Conservation (phyloP, 1,140 invertebrate genomes). For the Nasonia vitripennis region DNA sequence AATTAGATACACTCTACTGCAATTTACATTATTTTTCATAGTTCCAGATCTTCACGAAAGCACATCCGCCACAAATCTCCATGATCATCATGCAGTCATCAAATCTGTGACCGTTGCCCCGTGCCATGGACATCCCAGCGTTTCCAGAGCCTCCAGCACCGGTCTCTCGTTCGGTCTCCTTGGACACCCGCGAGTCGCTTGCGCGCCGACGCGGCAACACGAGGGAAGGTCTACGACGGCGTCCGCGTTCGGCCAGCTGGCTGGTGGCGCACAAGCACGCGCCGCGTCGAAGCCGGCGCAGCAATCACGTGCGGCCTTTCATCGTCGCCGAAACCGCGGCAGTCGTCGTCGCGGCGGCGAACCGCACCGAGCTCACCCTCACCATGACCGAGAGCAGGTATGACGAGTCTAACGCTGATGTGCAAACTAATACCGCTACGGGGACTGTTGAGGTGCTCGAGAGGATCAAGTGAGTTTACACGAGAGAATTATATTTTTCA, state of each 20-base stretch:
- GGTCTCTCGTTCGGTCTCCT: constrained; percentile 43
- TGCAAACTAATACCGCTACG: neutral
- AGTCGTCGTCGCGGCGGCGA: neutral
- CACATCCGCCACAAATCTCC: too few relatives aligned
- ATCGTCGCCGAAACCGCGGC: constrained; percentile 27
- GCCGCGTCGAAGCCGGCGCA: constrained; percentile 38
- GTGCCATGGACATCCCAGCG: constrained; percentile 65
- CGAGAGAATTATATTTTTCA: neutral
- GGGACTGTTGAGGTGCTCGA: neutral
- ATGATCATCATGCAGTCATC: neutral
- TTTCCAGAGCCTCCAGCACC: constrained; percentile 67
- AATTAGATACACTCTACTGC: too few relatives aligned
- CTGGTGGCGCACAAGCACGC: constrained; percentile 4
- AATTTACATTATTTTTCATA: too few relatives aligned
- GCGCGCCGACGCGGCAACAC: constrained; percentile 13
- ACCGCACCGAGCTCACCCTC: neutral
- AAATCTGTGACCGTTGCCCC: neutral
- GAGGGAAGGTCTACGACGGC: neutral
- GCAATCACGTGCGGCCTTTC: constrained; percentile 49
- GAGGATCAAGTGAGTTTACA: neutral
- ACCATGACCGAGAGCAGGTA: constrained; percentile 21
- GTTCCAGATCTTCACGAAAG: too few relatives aligned
- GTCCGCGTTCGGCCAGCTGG: constrained; percentile 40
- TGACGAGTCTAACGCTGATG: neutral
- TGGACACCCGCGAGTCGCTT: neutral